Evolutionary conservation across 2,888 invertebrate species (phyloP).

Genomic region (Drosophila neoperkinsi): DNA sequence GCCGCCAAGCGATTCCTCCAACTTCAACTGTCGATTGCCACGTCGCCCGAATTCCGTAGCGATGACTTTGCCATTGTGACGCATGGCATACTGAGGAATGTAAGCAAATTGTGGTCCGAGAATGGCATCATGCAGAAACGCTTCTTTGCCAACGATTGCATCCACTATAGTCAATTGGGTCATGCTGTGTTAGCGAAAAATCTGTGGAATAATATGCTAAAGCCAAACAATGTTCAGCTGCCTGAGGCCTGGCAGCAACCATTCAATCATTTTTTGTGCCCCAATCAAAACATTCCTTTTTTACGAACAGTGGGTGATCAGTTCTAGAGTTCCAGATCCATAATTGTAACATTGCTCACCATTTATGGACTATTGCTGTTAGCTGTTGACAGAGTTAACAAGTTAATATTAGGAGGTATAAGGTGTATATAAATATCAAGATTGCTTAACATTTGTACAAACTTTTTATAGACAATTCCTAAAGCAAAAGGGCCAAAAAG

Average conservation of each 20-base stretch:
- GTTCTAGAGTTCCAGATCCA: not conserved
- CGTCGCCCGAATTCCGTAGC: conserved; percentile 31
- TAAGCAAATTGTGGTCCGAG: conserved; percentile 28
- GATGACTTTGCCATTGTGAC: conserved; percentile 48
- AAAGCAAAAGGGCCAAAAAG: not conserved
- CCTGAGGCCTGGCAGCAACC: conserved; percentile 26
- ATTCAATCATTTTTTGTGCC: conserved; percentile 27
- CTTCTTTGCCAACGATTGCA: conserved; percentile 36
- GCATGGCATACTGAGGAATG: conserved; percentile 27
- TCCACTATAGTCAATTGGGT: conserved; percentile 37
- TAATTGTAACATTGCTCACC: not conserved
- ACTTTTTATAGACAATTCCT: not conserved
- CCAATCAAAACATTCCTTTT: conserved; percentile 9
- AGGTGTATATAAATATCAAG: not conserved
- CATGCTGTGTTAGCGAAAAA: conserved; percentile 38
- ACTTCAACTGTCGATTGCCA: conserved; percentile 21
- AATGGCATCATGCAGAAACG: conserved; percentile 6
- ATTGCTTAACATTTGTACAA: not conserved
- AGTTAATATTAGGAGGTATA: not conserved
- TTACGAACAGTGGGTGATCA: conserved; percentile 32
- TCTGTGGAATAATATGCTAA: conserved; percentile 42
- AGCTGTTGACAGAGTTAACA: not conserved
- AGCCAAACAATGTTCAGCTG: not conserved
- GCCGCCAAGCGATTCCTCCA: conserved; percentile 4
- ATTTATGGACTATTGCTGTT: not conserved